These are phyloP conservation scores for Tetrax tetrax DNA, from an alignment of 2,113 vertebrate species.

Conservation along the genomic window DNA sequence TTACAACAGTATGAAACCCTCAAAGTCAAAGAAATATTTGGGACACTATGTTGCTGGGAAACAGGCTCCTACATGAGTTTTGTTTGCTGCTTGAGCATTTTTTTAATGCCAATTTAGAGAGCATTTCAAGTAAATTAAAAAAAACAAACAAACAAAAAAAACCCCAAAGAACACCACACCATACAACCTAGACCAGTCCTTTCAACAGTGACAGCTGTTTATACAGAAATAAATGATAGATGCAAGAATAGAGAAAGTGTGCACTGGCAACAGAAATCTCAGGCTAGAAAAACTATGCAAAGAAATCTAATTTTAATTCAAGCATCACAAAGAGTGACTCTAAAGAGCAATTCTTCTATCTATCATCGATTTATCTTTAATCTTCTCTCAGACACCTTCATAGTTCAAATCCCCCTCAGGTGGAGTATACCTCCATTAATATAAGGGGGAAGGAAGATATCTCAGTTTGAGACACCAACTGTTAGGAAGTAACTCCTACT, in stretches of 20 bases:
- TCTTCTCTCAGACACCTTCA: neutral
- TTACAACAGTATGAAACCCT: neutral
- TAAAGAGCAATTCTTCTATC: neutral
- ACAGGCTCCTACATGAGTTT: neutral
- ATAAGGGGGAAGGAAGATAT: neutral
- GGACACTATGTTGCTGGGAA: neutral
- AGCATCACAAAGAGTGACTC: neutral
- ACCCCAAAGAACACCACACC: neutral
- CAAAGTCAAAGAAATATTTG: neutral
- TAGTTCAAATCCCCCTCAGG: neutral
- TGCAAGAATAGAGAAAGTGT: neutral
- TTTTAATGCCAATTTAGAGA: conserved; percentile 10
- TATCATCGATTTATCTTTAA: neutral
- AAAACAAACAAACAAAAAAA: neutral
- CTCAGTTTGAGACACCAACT: neutral
- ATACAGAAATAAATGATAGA: neutral
- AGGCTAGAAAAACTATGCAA: neutral
- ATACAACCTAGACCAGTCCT: neutral
- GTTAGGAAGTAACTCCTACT: neutral
- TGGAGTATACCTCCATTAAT: neutral
- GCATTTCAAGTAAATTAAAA: neutral
- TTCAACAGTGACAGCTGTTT: conserved; percentile 20
- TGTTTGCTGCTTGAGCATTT: neutral
- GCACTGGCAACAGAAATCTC: neutral
- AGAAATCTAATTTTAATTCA: neutral